Base-by-base conservation (phyloP, 2,888 invertebrate species). In the Leucophenga maculata region DNA sequence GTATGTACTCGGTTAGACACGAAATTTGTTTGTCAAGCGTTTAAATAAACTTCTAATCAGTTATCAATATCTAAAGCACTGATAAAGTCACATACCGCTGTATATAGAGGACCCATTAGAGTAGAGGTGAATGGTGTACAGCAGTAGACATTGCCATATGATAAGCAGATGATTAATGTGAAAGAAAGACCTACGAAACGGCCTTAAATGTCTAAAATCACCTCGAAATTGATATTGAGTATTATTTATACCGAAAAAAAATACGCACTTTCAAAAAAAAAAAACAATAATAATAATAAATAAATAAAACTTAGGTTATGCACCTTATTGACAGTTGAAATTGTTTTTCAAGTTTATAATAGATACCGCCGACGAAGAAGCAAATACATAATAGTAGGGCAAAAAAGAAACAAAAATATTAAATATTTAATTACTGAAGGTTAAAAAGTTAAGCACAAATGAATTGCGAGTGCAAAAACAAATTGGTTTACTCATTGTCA, bases 21-120 rank as follows among this genome's bases (percentile, higher is more conserved):
- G 8, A 3, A 39, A 39, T 39, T 59, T 59, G 4, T 26, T 31
- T 59, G 32, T 62, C 32, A 62, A 46, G 20, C 14, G 20, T 46
- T 46, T 44, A 54, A 50, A 59, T 39, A n/a, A n/a, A 52, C 65
- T 50, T 54, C 48, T 71, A 73, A 74, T 71, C 71, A 69, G 67
- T 50, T 71, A 65, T 50, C 69, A 60, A 62, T 73, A 75, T 75
- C 75, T 75, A 67, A 55, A 32, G 59, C 39, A 39, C 54, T 70
- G 75, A 75, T 75, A 75, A 75, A 52, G 18, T 11, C 8, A 39
- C 11, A 44, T 52, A n/a, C 26, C 20, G n/a, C n/a, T n/a, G n/a
- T n/a, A n/a, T n/a, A 67, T 60, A 60, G 74, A 74, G 72, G 75
- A 72, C 31, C 46, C 18, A 62, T 69, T 72, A 69, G 8, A 11